Evolutionary conservation across 2,113 vertebrate species (phyloP).

Genomic region (Malurus cyaneus): DNA sequence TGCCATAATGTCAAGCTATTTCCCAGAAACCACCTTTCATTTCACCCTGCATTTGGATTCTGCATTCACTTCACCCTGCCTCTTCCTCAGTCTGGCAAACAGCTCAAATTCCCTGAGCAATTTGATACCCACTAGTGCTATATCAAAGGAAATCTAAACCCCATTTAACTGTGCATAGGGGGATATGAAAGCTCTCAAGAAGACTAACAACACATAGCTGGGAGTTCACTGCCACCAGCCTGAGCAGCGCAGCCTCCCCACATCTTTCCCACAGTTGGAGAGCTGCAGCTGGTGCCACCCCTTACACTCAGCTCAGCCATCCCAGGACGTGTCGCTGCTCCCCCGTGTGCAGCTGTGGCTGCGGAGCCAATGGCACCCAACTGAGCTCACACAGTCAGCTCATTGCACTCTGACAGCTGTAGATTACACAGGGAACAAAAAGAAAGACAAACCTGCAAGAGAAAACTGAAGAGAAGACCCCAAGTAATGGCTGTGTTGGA

Average conservation of each 20-base stretch:
- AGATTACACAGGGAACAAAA: background rate
- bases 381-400: background rate
- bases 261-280: background rate
- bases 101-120: background rate
- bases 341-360: background rate
- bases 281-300: conserved; percentile 26
- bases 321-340: background rate
- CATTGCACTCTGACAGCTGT: conserved; percentile 35
- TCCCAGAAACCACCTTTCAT: background rate
- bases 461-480: background rate
- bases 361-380: background rate
- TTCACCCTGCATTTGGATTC: background rate
- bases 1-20: background rate
- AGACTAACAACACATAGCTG: background rate
- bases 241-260: background rate
- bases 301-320: background rate
- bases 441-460: background rate
- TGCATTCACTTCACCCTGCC: fast-evolving
- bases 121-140: background rate
- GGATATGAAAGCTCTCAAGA: background rate
- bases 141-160: background rate
- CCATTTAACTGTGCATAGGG: background rate
- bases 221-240: background rate
- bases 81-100: background rate
- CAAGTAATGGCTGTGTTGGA: background rate